Base-by-base conservation (phyloP, 2,113 vertebrate species). In the Passer montanus region DNA sequence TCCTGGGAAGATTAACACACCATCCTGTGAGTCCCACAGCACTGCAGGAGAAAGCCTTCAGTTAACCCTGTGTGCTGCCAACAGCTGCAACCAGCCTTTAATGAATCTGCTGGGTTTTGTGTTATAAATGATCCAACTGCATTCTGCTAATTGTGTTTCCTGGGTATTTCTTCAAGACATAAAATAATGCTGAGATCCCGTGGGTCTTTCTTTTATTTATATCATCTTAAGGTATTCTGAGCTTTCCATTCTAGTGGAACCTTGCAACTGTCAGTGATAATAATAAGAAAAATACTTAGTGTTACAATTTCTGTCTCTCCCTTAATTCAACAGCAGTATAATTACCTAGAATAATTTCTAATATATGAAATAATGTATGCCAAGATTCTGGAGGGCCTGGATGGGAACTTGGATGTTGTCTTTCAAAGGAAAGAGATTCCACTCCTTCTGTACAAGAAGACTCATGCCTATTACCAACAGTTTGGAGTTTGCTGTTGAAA, bases 111-210 rank as follows among this genome's bases (percentile, higher is more conserved):
- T 62, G 80, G 76, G 55, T 24, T 52, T 84, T 82, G n/a, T 89
- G 20, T 87, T 74, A 81, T 49, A 92, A 96, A 94, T 80, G 56
- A 91, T 76, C 87, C 78, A 75, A 66, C 55, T 83, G 72, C 39
- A 30, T 64, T 49, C 73, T 95, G 75, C 78, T 93, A 49, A 60
- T 82, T 82, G 69, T 56, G 75, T 85, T 92, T 79, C 83, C 35
- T 87, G 73, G 81, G 47, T 88, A 70, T 87, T 81, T 77, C 82
- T 93, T 90, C 83, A 67, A 81, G 72, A 13, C 26, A 56, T 44
- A 74, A 87, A 91, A 64, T 43, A 69, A 39, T 53, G 56, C 28
- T 68, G 75, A 85, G 56, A 37, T 46, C 64, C 22, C 18, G 7
- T 5, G 49, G 18, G 58, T 60, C 47, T 58, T 69, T 85, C 37